Evolutionary conservation across 1,140 invertebrate genomes (phyloP), one percentile per base, ranked within the genome.

Genomic region (Arctopsyche grandis): DNA sequence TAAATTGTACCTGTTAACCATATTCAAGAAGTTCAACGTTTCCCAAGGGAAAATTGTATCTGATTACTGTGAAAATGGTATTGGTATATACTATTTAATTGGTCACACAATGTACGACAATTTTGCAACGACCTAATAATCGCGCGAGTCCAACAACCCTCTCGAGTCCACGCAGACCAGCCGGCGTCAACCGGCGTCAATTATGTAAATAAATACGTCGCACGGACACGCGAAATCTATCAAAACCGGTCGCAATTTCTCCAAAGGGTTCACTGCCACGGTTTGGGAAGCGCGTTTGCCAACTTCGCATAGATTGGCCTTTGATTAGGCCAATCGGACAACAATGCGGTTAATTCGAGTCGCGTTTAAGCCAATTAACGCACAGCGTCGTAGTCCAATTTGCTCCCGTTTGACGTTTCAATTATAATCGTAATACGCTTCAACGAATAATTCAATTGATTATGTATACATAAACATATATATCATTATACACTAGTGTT

Each of bases 161-260:
- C 7, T 38, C 29, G 7, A 38, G 3, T 38, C 44, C 14, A 7
- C 44, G 16, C 46, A 38, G 69, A 24, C 46, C n/a, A n/a, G 21
- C 21, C 69, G 66, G 69, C 77, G 77, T 26, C 77, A 69, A 78
- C 44, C 44, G 14, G 66, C 77, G 69, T 78, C 77, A 78, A 78
- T 78, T 78, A 78, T 78, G 77, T 66, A 78, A 78, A 78, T 78
- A 70, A 29, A 38, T 38, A 38, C 7, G 29, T 38, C 29, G 29
- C 29, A 38, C 56, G 16, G 56, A 19, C 14, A 21, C 16, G 16
- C 56, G 21, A 19, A 60, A 19, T 60, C 19, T 5, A 9, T 60
- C 56, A n/a, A 14, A 16, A 60, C 14, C 16, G 56, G 56, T 60
- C 9, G 56, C 7, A 60, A 21, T 19, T 60, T 19, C 56, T 60